A percentile compares a stretch with the other conserved stretches of the same genome.
Evolutionary conservation across 2,797 vertebrate species (phyloP).

Genomic region (Cynodonichthys magdalenae): DNA sequence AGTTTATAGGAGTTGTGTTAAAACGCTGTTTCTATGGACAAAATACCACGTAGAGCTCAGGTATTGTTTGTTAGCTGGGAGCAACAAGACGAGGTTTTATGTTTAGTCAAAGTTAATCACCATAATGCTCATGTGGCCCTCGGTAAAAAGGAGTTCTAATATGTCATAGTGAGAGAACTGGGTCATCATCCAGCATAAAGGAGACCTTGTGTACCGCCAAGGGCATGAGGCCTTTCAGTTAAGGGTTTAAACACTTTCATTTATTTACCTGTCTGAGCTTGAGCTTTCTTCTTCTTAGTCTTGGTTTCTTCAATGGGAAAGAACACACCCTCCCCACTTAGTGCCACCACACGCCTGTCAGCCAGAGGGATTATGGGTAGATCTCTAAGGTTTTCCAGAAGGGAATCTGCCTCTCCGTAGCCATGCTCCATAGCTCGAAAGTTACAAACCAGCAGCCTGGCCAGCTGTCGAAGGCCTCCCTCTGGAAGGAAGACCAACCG

Average conservation of each 20-base stretch:
- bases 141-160: no score
- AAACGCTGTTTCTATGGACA: no score
- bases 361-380: slow-evolving; percentile 83
- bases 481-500: slow-evolving; percentile 52
- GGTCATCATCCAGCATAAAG: no score
- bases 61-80: no score
- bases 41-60: no score
- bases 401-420: slow-evolving; percentile 73
- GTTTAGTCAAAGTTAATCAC: no score
- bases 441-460: slow-evolving; percentile 82
- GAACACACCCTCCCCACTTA: slow-evolving; percentile 74
- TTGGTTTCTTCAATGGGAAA: slow-evolving; percentile 78
- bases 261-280: slow-evolving; percentile 51
- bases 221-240: no score
- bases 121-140: no score
- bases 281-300: slow-evolving; percentile 55
- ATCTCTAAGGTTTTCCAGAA: slow-evolving; percentile 74
- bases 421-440: slow-evolving; percentile 82
- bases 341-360: slow-evolving; percentile 77
- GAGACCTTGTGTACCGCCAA: no score
- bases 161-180: no score
- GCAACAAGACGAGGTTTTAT: no score
- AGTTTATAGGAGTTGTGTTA: no score
- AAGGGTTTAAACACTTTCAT: not conserved
- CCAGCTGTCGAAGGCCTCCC: slow-evolving; percentile 68